Evolutionary conservation across 2,888 invertebrate species (phyloP).

Genomic region (Amiota minor): DNA sequence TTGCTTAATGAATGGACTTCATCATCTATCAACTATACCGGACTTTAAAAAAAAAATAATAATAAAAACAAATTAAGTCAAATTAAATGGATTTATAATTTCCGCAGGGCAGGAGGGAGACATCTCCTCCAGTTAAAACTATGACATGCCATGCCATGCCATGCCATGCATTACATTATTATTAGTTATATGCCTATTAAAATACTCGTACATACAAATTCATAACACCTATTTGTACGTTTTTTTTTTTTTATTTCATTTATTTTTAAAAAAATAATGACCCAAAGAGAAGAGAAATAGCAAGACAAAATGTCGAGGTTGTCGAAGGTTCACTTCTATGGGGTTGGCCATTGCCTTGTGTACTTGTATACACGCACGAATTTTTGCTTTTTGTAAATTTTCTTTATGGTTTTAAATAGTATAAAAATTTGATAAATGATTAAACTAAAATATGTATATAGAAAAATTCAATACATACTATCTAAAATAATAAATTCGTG

Average conservation of each 20-base stretch:
- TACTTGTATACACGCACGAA: constrained; percentile 7
- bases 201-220: no score
- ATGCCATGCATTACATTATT: no score
- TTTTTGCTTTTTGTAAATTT: constrained; percentile 18
- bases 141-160: constrained; percentile 1
- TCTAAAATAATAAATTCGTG: no score
- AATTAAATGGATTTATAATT: constrained; percentile 1
- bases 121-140: not conserved
- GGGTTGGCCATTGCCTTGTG: not conserved
- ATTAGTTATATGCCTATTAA: no score
- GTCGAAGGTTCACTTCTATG: not conserved
- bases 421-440: constrained; percentile 4
- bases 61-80: not conserved
- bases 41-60: not conserved
- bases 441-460: not conserved
- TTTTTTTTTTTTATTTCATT: no score
- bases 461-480: no score
- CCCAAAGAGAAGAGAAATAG: no score
- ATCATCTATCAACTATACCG: not conserved
- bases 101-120: no score
- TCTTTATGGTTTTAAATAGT: not conserved
- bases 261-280: no score
- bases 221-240: no score
- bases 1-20: no score
- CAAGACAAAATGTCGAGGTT: constrained; percentile 7